Evolutionary conservation across 2,888 invertebrate genomes (phyloP), one percentile per base, ranked within the genome.

Genomic region (Andricus curvator): DNA sequence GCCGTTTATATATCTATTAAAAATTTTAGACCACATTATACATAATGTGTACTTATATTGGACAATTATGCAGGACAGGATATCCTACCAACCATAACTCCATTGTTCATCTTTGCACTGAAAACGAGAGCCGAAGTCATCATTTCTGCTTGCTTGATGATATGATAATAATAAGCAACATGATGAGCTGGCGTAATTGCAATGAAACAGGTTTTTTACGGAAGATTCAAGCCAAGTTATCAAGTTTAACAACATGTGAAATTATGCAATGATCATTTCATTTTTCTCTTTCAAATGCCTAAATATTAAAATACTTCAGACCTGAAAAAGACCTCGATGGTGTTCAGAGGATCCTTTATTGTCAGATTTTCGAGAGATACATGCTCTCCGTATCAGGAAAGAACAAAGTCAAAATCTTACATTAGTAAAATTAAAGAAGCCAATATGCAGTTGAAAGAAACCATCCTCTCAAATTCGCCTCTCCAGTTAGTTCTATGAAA

Each of bases 111-210:
- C 44, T 68, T 70, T 11, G 11, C 48, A 48, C 29, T 51, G 70
- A 25, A 48, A 70, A 48, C 51, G 51, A 70, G 70, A 70, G 22
- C 48, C 70, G 17, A 48, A 51, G 44, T 29, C 48, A 68, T 68
- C 29, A 70, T 70, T 70, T 70, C 51, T 70, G 70, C 70, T 70
- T 70, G 70, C 51, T 51, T 70, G 70, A 70, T 70, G 70, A 70
- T 70, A 70, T 51, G 48, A 70, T 70, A 68, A 67, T 68, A 68
- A 29, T 70, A 70, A 70, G 70, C 70, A 51, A 51, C 22, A 66
- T 44, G 68, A 67, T 15, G 67, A 67, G 44, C 44, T 67, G 44
- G 22, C 67, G 44, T 22, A 25, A 70, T 70, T 70, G 68, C 68
- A 51, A 17, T 51, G 13, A 66, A 67, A 67, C 66, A 67, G 66